Evolutionary conservation across 2,797 vertebrate genomes (phyloP), one percentile per base, ranked within the genome.

Genomic region (Eurystomus glaucurus): DNA sequence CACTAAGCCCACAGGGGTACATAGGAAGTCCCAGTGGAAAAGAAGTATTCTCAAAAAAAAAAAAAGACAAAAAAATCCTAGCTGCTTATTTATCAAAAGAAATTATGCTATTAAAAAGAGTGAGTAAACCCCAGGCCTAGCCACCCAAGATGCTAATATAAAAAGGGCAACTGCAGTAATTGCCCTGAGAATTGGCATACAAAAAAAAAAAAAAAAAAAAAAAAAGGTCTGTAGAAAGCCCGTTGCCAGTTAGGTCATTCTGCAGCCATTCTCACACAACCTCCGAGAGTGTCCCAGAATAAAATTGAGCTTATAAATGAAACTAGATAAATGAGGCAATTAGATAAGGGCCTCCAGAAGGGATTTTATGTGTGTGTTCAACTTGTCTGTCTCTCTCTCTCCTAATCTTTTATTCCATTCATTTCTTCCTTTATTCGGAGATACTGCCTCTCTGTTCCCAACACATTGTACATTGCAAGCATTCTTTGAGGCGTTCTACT

Each of bases 251-350:
- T 94, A 94, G 95, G 93, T 97, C 95, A 96, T 94, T 93, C 93
- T 94, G 90, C 95, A 96, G 94, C 95, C 91, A 94, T 83, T 96
- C 95, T 96, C 91, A 95, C 90, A 85, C 91, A 95, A 19, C 92
- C 94, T 89, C 96, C 19, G 0, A 92, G 88, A 96, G 83, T 64
- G 88, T 93, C 95, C 88, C 90, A 94, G 94, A 95, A 97, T 96
- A 97, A 97, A 97, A 96, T 84, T 92, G 95, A 96, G 96, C 94
- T 94, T 96, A 93, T 97, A 97, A 97, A 96, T 98, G 95, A 95
- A 97, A 95, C 93, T 91, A 95, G 95, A 96, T 96, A 90, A 95
- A 94, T 95, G 94, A 93, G 91, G 95, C 94, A 97, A 96, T 92
- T 92, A 93, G 86, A 96, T 97, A 97, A 97, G 86, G 95, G 82